These are phyloP conservation scores for Maniola jurtina DNA, from an alignment of 1,140 invertebrate species.

Conservation along the genomic window DNA sequence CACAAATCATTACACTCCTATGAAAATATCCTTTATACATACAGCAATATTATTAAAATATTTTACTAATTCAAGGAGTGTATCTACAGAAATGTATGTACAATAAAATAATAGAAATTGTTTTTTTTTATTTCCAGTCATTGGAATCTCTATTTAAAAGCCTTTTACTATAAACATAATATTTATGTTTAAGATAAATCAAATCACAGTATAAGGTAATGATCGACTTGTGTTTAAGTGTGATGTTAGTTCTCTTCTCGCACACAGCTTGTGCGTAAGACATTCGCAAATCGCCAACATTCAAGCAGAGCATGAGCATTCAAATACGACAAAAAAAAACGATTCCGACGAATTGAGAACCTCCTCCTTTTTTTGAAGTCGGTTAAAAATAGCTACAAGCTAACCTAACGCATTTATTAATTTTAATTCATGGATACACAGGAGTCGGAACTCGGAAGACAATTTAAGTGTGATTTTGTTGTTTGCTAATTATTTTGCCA, in stretches of 20 bases:
- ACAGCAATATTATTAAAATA: constrained; percentile 53
- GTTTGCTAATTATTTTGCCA: constrained; percentile 4
- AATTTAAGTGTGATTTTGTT: constrained; percentile 38
- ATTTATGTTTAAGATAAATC: constrained; percentile 63
- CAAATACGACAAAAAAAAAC: not conserved
- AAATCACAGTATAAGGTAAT: constrained; percentile 77
- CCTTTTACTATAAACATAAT: constrained; percentile 40
- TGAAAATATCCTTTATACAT: constrained; percentile 52
- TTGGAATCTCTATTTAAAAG: constrained; percentile 61
- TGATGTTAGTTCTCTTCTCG: constrained; percentile 50
- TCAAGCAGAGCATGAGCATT: constrained; percentile 9
- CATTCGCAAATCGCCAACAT: constrained; percentile 27
- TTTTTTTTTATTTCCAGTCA: constrained; percentile 53
- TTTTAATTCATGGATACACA: constrained; percentile 17
- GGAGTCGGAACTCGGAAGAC: constrained; percentile 34
- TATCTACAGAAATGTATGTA: constrained; percentile 29
- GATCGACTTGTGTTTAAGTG: constrained; percentile 51
- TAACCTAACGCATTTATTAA: not conserved
- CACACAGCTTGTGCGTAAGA: constrained; percentile 47
- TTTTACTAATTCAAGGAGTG: constrained; percentile 42
- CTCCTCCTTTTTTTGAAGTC: no score
- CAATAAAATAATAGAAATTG: constrained; percentile 36
- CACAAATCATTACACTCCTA: constrained; percentile 49
- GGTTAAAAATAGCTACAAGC: no score
- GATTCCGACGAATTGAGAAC: no score